Base-by-base conservation (phyloP, 2,888 invertebrate genomes). In the Camptogramma bilineatum region DNA sequence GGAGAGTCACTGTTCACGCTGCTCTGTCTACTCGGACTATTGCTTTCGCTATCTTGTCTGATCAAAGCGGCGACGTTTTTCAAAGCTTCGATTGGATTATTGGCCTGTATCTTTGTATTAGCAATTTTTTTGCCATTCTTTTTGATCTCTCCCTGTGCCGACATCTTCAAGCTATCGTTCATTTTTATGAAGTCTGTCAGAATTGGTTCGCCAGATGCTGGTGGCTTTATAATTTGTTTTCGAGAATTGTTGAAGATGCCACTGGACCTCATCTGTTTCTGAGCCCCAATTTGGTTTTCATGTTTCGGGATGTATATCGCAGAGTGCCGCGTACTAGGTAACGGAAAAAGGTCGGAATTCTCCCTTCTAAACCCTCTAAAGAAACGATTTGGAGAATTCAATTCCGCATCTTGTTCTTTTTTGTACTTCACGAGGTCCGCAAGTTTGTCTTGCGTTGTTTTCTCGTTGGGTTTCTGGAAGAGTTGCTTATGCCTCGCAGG, bases 321-420 rank as follows among this genome's bases (percentile, higher is more conserved):
- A 50, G 97, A 97, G 85, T 97, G 97, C 52, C 97, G 93, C 16
- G 94, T 93, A 72, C 96, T 95, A 19, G 96, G 94, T 59, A 96
- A 89, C 9, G 97, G 96, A 82, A 97, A 96, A 78, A 97, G 95
- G 84, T 97, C 97, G 0, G 97, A 97, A 85, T 97, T 97, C 85
- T 97, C 97, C 71, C 97, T 94, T 66, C 97, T 94, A 85, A 97
- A 97, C 39, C 96, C 96, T 73, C 96, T 94, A 71, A 96, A 95
- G 87, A 97, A 96, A 68, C 96, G 94, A 76, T 95, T 95, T 52
- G 95, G 94, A 74, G 96, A 90, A 84, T 95, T 96, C 13, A 95
- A 94, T 80, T 96, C 97, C 66, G 96, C 94, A 70, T 97, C 96
- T 84, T 96, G 96, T 65, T 91, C 89, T 67, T 96, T 94, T 74